Base-by-base conservation (phyloP, 1,140 invertebrate species). In the Drosophila kurseongensis region DNA sequence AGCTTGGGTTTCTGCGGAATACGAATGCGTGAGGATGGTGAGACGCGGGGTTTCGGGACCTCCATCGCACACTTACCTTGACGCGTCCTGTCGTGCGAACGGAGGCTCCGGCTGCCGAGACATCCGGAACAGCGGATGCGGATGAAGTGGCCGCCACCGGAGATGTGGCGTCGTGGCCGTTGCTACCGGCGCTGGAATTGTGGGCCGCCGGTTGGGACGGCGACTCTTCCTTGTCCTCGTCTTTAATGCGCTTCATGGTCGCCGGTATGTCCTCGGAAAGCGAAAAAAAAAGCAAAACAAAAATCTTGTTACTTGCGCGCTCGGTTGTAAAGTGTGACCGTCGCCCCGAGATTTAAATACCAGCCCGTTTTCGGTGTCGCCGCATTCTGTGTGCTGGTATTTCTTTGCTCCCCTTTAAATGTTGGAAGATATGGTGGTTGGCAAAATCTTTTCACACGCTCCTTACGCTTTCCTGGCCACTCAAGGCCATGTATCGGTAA, bases 1-100 rank as follows among this genome's bases (percentile, higher is more conserved):
- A 94, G 95, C 75, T 95, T 95, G 0, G 91, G 91, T 85, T 92
- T 92, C 85, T 91, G 38, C 5, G 0, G 41, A 32, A 54, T 32
- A 38, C 0, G 9, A 10, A 40, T 32, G n/a, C 8, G 14, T 4
- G 5, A 2, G n/a, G 8, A 29, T 13, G 10, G 14, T 60, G 27
- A 60, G 55, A 14, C 2, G 13, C 10, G n/a, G 10, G 9, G 5
- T 7, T 32, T 32, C 8, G 29, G 29, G 29, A 32, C 8, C 8
- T 8, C 29, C 6, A 32, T 32, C 7, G 8, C 29, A 3, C 14
- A 55, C 51, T 48, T 65, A 88, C 90, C 80, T 92, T 92, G 9
- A 92, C 89, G 12, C 91, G 91, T 14, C 91, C 91, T 12, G 91
- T 92, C 7, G 91, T 92, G 14, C 91, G 88, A 14, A 91, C 88